These are phyloP conservation scores for Furnarius figulus DNA, from an alignment of 2,113 vertebrate species.

Conservation along the genomic window DNA sequence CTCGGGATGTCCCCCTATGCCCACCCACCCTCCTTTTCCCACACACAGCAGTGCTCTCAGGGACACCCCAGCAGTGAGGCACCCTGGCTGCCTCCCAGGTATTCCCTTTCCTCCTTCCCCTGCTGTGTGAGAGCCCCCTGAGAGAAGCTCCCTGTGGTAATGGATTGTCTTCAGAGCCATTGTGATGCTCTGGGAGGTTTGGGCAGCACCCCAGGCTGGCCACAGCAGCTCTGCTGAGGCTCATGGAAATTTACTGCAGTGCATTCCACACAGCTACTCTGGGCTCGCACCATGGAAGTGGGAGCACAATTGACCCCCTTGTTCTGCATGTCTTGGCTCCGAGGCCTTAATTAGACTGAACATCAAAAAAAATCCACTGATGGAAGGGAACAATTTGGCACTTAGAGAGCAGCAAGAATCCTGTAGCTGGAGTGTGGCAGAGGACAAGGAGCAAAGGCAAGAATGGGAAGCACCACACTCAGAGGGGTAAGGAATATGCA, in stretches of 20 bases:
- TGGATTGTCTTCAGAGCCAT: background rate
- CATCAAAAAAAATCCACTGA: background rate
- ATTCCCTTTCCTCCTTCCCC: background rate
- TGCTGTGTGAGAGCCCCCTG: background rate
- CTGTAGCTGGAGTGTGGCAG: background rate
- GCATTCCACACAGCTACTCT: background rate
- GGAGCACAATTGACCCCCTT: conserved; percentile 40
- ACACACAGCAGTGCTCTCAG: accelerated
- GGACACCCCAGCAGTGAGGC: background rate
- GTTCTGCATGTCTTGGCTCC: background rate
- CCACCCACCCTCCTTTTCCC: background rate
- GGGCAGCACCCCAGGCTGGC: background rate
- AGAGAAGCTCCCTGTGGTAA: background rate
- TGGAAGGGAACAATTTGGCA: background rate
- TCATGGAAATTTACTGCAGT: conserved; percentile 9
- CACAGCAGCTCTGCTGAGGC: background rate
- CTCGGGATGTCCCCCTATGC: accelerated
- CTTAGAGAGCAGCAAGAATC: background rate
- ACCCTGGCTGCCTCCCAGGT: background rate
- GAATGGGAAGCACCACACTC: background rate
- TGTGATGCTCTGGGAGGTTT: background rate
- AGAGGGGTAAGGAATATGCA: background rate
- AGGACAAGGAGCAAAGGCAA: background rate
- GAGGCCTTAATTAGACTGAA: background rate
- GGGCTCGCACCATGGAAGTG: background rate